Conservation (phyloP, 2,113 vertebrate genomes). For the Centropus unirufus region DNA sequence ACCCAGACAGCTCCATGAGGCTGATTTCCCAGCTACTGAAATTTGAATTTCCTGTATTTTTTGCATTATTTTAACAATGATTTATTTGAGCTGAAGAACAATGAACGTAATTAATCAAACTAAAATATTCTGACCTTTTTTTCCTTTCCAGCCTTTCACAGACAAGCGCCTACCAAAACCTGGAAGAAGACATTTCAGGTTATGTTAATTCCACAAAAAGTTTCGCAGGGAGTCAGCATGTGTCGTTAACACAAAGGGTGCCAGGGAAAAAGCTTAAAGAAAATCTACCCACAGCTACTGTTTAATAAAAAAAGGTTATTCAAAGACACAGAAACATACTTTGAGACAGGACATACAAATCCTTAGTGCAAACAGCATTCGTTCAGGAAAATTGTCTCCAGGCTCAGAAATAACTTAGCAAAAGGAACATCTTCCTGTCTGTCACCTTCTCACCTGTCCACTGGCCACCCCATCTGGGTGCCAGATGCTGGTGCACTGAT, state of each 20-base stretch:
- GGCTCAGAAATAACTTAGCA: not conserved
- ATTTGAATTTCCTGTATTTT: not conserved
- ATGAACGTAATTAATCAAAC: not conserved
- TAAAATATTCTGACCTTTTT: conserved; percentile 6
- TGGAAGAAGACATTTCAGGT: not conserved
- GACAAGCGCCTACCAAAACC: not conserved
- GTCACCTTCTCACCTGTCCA: not conserved
- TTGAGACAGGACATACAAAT: not conserved
- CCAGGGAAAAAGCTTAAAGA: not conserved
- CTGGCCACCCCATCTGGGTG: not conserved
- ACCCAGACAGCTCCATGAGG: not conserved
- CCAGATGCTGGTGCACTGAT: not conserved
- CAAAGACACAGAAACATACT: not conserved
- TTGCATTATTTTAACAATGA: not conserved
- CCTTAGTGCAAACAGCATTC: not conserved
- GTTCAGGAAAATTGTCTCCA: not conserved
- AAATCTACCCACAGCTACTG: not conserved
- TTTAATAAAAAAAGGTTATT: not conserved
- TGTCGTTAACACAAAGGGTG: not conserved
- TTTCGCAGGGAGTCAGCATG: accelerated
- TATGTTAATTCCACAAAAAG: not conserved
- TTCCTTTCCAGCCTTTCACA: not conserved
- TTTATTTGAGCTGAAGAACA: not conserved
- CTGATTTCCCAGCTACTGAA: not conserved
- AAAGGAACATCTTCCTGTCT: not conserved